Percentiles rank a stretch among this genome's conserved stretches.
Conservation (phyloP, 2,888 invertebrate genomes). For the Steromphala cineraria region DNA sequence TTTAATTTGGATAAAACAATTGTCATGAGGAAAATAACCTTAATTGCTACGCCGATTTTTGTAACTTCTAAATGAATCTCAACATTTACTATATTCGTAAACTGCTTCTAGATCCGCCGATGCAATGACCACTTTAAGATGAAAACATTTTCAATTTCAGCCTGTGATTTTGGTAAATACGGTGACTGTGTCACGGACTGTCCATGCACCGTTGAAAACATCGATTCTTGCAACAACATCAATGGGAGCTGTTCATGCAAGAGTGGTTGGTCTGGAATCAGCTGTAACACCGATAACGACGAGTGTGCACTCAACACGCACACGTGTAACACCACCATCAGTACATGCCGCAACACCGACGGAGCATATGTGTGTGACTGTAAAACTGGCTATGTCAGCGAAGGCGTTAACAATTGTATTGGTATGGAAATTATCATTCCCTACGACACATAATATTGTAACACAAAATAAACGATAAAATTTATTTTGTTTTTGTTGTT, state of each 20-base stretch:
- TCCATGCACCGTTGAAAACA: not conserved
- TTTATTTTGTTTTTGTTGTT: too few relatives aligned
- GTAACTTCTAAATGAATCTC: too few relatives aligned
- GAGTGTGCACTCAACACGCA: constrained; percentile 10
- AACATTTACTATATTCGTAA: too few relatives aligned
- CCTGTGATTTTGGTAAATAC: not conserved
- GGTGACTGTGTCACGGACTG: constrained; percentile 22
- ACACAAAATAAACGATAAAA: too few relatives aligned
- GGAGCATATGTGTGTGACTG: constrained; percentile 25
- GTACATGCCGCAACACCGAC: constrained; percentile 16
- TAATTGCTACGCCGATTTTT: too few relatives aligned
- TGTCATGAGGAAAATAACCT: too few relatives aligned
- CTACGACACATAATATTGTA: not conserved
- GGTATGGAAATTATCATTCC: constrained; percentile 1
- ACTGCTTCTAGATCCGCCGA: too few relatives aligned
- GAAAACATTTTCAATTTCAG: constrained; percentile 11
- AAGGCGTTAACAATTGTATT: not conserved
- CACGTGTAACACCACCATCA: not conserved
- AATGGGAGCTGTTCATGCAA: constrained; percentile 20
- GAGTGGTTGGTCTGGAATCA: not conserved
- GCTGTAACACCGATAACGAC: constrained; percentile 16
- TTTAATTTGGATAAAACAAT: too few relatives aligned
- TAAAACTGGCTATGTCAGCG: constrained; percentile 9
- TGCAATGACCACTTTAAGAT: too few relatives aligned
- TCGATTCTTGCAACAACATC: not conserved